phyloP scores from a whole-genome alignment of 2,113 vertebrate genomes.

The Myodes glareolus region DNA sequence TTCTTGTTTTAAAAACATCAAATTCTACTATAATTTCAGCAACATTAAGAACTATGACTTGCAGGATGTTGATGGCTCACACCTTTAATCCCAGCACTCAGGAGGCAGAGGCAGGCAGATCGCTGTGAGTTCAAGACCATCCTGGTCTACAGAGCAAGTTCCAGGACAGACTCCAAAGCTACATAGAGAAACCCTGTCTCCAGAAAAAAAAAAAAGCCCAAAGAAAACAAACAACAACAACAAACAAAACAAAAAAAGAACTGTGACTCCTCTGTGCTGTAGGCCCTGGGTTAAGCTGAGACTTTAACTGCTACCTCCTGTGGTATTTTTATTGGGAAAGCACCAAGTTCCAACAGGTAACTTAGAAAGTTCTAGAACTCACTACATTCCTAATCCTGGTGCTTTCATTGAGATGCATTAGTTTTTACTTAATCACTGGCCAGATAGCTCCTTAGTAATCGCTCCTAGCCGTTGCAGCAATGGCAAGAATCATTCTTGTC shows the following conservation, averaged over 20 bases:
- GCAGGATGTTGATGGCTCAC: accelerated
- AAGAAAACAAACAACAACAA: too few species aligned
- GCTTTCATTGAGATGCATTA: neutral
- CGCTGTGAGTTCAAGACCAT: neutral
- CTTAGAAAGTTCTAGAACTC: slow-evolving; percentile 43
- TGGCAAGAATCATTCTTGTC: slow-evolving; percentile 25
- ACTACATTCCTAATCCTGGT: neutral
- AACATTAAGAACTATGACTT: neutral
- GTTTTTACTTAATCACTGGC: neutral
- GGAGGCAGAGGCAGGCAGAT: neutral
- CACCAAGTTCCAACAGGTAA: neutral
- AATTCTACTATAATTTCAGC: slow-evolving; percentile 47
- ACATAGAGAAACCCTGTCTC: neutral
- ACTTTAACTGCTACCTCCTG: slow-evolving; percentile 18
- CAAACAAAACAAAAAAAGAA: neutral
- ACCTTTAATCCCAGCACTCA: neutral
- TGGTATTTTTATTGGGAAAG: slow-evolving; percentile 39
- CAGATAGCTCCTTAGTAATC: slow-evolving; percentile 13
- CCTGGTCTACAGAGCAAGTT: neutral
- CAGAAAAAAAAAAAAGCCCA: too few species aligned
- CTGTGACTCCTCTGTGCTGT: neutral
- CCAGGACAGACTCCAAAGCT: neutral
- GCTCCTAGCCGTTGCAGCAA: neutral
- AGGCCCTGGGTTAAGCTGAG: neutral
- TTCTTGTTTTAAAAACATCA: slow-evolving; percentile 34